These are phyloP conservation scores for Upupa epops DNA, from an alignment of 2,113 vertebrate species.

Conservation along the genomic window DNA sequence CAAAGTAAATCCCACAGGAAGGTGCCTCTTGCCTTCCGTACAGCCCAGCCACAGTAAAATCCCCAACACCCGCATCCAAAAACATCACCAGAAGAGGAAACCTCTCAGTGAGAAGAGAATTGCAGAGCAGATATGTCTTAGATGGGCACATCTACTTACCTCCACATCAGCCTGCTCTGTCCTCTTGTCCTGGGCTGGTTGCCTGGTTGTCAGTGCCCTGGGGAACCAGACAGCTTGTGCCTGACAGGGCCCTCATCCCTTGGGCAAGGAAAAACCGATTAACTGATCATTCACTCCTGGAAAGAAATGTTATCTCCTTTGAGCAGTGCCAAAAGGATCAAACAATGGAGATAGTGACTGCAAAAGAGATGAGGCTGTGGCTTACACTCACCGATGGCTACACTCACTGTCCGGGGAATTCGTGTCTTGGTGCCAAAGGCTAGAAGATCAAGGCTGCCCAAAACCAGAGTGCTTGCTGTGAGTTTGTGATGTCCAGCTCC, in stretches of 20 bases:
- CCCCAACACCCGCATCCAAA: background rate
- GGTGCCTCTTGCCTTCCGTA: background rate
- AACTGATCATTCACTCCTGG: background rate
- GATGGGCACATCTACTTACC: background rate
- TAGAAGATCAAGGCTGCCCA: background rate
- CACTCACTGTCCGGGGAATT: background rate
- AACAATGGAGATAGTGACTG: background rate
- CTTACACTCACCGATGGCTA: background rate
- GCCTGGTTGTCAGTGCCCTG: background rate
- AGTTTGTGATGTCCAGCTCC: background rate
- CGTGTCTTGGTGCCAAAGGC: background rate
- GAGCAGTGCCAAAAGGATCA: background rate
- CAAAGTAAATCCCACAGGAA: background rate
- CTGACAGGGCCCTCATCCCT: background rate
- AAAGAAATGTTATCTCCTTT: background rate
- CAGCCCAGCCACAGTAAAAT: background rate
- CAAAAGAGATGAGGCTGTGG: background rate
- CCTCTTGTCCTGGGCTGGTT: rapidly evolving
- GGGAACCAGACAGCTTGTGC: rapidly evolving
- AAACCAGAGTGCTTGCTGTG: background rate
- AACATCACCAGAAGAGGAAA: background rate
- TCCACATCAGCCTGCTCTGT: background rate
- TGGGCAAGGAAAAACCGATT: background rate
- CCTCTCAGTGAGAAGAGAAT: background rate
- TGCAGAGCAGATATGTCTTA: background rate